Percentiles rank a stretch among this genome's conserved stretches.
Evolutionary conservation across 2,888 invertebrate genomes (phyloP).

Genomic region (Drosophila paramelanica): DNA sequence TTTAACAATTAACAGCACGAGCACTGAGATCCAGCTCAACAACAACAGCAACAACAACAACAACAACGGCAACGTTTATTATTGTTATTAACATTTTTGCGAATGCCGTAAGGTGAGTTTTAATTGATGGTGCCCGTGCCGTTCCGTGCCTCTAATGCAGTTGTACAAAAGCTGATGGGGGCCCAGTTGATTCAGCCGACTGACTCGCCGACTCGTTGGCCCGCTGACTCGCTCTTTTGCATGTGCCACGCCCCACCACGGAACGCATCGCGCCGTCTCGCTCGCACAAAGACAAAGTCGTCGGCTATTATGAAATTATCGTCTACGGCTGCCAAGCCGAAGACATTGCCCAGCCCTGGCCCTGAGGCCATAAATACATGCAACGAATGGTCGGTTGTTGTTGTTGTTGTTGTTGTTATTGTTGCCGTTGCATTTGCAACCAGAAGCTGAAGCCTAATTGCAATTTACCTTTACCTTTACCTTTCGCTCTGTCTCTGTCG

Average conservation of each 20-base stretch:
- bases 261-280: conserved; percentile 47
- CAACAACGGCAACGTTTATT: conserved; percentile 67
- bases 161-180: conserved; percentile 76
- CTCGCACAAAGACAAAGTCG: conserved; percentile 59
- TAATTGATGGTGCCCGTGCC: conserved; percentile 71
- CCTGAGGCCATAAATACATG: conserved; percentile 79
- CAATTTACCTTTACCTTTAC: conserved; percentile 79
- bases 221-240: conserved; percentile 72
- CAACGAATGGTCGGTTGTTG: conserved; percentile 68
- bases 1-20: conserved; percentile 80
- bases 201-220: not conserved
- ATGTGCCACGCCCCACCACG: conserved; percentile 73
- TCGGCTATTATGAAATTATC: conserved; percentile 80
- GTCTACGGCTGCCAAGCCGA: conserved; percentile 51
- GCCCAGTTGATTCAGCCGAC: conserved; percentile 19
- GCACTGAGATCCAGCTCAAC: conserved; percentile 38
- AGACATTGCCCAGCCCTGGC: conserved; percentile 71
- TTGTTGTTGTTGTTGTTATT: conserved; percentile 35
- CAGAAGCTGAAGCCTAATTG: conserved; percentile 84
- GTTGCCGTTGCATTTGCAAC: conserved; percentile 74
- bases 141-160: conserved; percentile 73
- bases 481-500: conserved; percentile 17
- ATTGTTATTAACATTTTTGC: conserved; percentile 79
- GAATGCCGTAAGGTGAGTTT: conserved; percentile 72
- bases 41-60: conserved; percentile 28